Evolutionary conservation across 2,113 vertebrate genomes (phyloP), one percentile per base, ranked within the genome.

Genomic region (Pseudopodoces humilis): DNA sequence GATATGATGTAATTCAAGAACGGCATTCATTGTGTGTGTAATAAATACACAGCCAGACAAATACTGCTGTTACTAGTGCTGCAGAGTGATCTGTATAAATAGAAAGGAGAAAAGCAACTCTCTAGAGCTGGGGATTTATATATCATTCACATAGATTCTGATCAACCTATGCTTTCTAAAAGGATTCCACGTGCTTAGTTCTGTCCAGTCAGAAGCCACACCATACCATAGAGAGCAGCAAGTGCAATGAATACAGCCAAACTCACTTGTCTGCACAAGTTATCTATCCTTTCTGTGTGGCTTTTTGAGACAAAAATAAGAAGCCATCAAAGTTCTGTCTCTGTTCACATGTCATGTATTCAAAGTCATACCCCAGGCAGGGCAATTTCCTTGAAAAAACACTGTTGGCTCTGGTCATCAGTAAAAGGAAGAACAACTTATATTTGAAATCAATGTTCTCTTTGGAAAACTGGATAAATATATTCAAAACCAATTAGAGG

Each of bases 171-270:
- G 11, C 9, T 94, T 76, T 78, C 77, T 53, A 31, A 62, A 53
- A 0, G 1, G 16, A 50, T 68, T 53, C 14, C 15, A 25, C 2
- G 3, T 24, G 28, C 10, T 58, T 28, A 44, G 3, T 43, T 72
- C 37, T 91, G n/a, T 31, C 14, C 24, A 15, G 20, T 44, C 37
- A 77, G 28, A n/a, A 47, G 24, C 21, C 30, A 30, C 1, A 4
- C 5, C 37, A 2, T 7, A 53, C 14, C 23, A 14, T 33, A 49
- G 27, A 49, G 17, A 22, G 23, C 17, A 14, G 23, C 9, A 10
- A 74, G 24, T 14, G 22, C 9, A 76, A 35, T n/a, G 37, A 77
- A 30, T 31, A n/a, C 25, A 81, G 24, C 1, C 43, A 50, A 88
- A 68, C 7, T 7, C 30, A 7, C 31, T 25, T 15, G 28, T 62